A percentile compares a stretch with the other conserved stretches of the same genome.
Conservation (phyloP, 2,113 vertebrate species). For the Recurvirostra avosetta region DNA sequence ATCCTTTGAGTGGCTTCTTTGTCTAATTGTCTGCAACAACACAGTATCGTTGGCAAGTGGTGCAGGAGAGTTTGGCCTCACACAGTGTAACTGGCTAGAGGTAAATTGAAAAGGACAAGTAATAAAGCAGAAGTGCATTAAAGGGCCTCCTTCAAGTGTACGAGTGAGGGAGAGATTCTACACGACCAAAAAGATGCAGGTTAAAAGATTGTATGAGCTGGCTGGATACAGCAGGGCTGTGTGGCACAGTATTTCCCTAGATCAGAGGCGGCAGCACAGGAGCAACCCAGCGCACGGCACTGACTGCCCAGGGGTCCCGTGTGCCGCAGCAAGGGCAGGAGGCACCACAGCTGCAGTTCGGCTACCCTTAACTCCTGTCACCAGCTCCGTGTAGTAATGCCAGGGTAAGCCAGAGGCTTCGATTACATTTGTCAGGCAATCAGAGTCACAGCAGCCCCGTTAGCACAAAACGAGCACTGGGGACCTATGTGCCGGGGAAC, state of each 20-base stretch:
- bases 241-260: neutral
- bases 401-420: conserved; percentile 15
- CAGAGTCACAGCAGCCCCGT: neutral
- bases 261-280: neutral
- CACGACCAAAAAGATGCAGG: neutral
- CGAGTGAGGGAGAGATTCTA: neutral
- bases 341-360: neutral
- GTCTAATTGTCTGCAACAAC: neutral
- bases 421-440: conserved; percentile 27
- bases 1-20: neutral
- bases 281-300: accelerated
- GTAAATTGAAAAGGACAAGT: neutral
- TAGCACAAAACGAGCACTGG: neutral
- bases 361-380: neutral
- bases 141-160: neutral
- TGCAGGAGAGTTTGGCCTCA: neutral
- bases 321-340: neutral
- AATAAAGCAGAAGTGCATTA: conserved; percentile 1
- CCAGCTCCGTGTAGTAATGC: neutral
- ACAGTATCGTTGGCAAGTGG: neutral
- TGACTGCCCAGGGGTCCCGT: neutral
- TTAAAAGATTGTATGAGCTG: neutral
- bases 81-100: neutral
- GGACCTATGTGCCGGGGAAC: neutral
- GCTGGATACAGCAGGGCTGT: neutral